Base-by-base conservation (phyloP, 2,888 invertebrate species). In the Boloria selene region DNA sequence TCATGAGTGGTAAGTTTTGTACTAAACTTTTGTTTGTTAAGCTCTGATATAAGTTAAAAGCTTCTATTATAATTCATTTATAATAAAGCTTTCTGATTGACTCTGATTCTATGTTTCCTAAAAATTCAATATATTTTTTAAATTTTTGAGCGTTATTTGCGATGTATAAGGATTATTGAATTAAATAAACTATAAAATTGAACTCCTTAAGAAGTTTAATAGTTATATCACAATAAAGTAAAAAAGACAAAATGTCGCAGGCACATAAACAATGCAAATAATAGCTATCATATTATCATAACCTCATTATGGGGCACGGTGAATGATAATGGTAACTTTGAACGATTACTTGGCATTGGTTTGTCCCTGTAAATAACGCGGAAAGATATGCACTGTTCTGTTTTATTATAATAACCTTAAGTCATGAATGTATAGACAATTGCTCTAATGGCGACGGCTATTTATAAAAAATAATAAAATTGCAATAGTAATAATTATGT, bases 1-100 rank as follows among this genome's bases (percentile, higher is more conserved):
- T 85, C 97, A 98, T 78, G 98, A 98, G 86, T 99, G 99, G 98
- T 96, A 78, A 93, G 93, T 64, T 59, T 53, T 38, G 16, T 14
- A 49, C 16, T 16, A 0, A 49, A 14, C 16, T 3, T 47, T n/a
- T 38, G 2, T 2, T 38, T 38, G 7, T 7, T 10, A 38, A 38
- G 10, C 31, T 38, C 31, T 38, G 31, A 10, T 38, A 10, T 38
- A 2, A 7, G 7, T 38, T 38, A 38, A 38, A 22, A 38, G 31
- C 31, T 38, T 38, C 31, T 38, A 38, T 38, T 38, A 38, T 10
- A 38, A 10, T 10, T 38, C 31, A 38, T 7, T 38, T 38, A 38
- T 10, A 38, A 10, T 38, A 7, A 1, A 38, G 31, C 31, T 10
- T 31, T 31, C 31, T 31, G 7, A 6, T 31, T 31, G n/a, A n/a